These are phyloP conservation scores for Phyllotis vaccarum DNA, from an alignment of 2,797 vertebrate species.

Conservation along the genomic window DNA sequence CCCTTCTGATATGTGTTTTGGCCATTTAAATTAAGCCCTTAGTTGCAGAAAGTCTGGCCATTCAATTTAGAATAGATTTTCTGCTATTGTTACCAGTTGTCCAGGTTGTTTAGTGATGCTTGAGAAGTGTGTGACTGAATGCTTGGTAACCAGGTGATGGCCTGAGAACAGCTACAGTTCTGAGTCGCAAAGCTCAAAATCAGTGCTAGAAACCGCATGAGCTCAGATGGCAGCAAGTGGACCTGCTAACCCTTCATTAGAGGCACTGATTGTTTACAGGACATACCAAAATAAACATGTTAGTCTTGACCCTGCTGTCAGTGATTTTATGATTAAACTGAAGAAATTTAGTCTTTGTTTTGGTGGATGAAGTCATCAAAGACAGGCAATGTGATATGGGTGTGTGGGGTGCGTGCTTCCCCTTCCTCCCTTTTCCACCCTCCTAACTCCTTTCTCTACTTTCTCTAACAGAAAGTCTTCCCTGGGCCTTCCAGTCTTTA, in stretches of 20 bases:
- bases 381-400: neutral
- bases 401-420: neutral
- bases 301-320: neutral
- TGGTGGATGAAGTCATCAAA: neutral
- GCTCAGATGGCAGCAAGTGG: neutral
- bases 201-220: neutral
- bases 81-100: slow-evolving; percentile 8
- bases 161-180: neutral
- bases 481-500: neutral
- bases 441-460: neutral
- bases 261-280: neutral
- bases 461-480: neutral
- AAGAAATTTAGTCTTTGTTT: neutral
- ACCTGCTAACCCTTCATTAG: neutral
- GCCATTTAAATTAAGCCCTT: neutral
- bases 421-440: neutral
- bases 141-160: no score
- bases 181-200: neutral
- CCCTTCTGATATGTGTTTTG: neutral
- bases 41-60: neutral
- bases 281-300: neutral
- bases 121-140: neutral
- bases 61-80: neutral
- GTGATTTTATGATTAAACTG: neutral
- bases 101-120: neutral